Evolutionary conservation across 2,888 invertebrate genomes (phyloP).

Genomic region (Sphaerophoria rueppellii): DNA sequence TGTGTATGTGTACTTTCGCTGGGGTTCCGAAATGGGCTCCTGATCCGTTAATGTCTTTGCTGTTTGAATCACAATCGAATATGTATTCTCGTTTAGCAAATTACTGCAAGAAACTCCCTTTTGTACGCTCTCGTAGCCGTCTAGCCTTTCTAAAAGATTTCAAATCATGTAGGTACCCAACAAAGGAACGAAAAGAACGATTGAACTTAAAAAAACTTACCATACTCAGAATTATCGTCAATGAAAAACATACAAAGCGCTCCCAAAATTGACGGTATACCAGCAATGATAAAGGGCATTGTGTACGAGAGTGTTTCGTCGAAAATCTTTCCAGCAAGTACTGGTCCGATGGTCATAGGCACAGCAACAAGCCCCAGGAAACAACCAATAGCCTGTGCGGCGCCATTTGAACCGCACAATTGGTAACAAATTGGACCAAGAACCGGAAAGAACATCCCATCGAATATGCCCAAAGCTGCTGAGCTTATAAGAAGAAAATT

Average conservation of each 20-base stretch:
- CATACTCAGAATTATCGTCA: constrained; percentile 34
- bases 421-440: constrained; percentile 63
- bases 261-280: constrained; percentile 64
- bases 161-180: neutral
- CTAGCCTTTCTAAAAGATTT: constrained; percentile 30
- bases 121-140: constrained; percentile 12
- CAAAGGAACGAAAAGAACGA: neutral
- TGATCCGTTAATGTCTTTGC: constrained; percentile 4
- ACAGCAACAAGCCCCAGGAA: constrained; percentile 63
- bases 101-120: constrained; percentile 27
- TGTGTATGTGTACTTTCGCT: constrained; percentile 57
- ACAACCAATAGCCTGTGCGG: constrained; percentile 64
- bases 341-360: constrained; percentile 60
- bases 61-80: constrained; percentile 59
- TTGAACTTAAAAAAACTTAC: constrained; percentile 14
- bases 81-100: constrained; percentile 43
- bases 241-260: constrained; percentile 58
- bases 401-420: constrained; percentile 59
- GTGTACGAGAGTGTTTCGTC: constrained; percentile 66
- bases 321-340: constrained; percentile 63
- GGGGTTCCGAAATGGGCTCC: neutral
- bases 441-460: constrained; percentile 69
- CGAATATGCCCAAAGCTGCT: constrained; percentile 58
- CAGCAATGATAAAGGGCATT: constrained; percentile 62
- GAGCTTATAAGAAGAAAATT: constrained; percentile 36